Conservation (phyloP, 1,140 invertebrate genomes). For the Hyposmocoma kahamanoa region DNA sequence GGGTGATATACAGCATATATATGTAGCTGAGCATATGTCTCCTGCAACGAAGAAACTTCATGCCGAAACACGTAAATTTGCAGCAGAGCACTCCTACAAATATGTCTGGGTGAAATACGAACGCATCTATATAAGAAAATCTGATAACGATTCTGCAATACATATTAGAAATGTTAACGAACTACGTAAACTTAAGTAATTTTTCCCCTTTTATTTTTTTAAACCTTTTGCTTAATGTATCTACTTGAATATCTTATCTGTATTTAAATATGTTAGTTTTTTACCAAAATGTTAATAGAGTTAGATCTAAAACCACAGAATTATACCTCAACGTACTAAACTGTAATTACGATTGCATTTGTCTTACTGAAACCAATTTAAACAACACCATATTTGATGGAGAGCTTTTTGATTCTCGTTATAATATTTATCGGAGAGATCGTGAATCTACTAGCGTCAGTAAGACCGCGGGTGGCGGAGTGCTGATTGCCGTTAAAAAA, state of each 20-base stretch:
- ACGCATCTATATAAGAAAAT: not conserved
- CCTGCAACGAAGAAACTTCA: constrained; percentile 1
- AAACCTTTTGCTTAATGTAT: not conserved
- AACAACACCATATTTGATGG: not conserved
- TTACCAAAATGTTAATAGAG: not conserved
- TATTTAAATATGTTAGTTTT: not conserved
- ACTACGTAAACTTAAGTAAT: not conserved
- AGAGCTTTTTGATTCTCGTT: not conserved
- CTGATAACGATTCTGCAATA: not conserved
- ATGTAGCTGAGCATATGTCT: constrained; percentile 1
- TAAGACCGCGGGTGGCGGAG: not conserved
- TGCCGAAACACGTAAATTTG: not conserved
- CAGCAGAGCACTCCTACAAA: not conserved
- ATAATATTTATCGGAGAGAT: constrained; percentile 1
- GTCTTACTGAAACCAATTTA: not conserved
- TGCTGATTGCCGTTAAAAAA: not conserved
- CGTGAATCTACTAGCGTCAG: not conserved
- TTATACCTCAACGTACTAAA: not conserved
- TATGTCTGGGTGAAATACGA: constrained; percentile 4
- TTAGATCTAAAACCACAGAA: not conserved
- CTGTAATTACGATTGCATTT: not conserved
- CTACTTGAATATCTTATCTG: not conserved
- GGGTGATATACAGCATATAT: not conserved
- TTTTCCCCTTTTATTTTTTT: not conserved
- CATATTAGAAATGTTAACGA: not conserved